Base-by-base conservation (phyloP, 2,888 invertebrate genomes). In the Calameuta pallipes region DNA sequence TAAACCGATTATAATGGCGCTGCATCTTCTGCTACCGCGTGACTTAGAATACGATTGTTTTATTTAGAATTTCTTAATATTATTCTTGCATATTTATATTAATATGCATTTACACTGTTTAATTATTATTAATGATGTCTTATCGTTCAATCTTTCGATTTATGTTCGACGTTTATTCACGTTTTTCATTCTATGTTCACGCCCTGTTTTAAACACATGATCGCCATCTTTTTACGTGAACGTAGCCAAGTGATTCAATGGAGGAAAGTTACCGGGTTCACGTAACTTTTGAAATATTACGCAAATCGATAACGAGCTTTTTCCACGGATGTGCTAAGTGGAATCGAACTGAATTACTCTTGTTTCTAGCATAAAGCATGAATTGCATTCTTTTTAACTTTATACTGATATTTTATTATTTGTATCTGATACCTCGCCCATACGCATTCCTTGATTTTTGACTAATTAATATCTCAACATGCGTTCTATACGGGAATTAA, bases 1-100 rank as follows among this genome's bases (percentile, higher is more conserved):
- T 71, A 36, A 56, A 31, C 13, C 56, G 31, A 35, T 73, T 35
- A 30, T 35, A 34, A 79, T 31, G 31, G 84, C 86, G 85, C 85
- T 87, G n/a, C 76, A n/a, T 36, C 82, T 78, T 83, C 76, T 78
- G 71, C 71, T 77, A 86, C 83, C 89, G 87, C 89, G 89, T 89
- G 89, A 89, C 87, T 83, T 41, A 80, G 78, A 85, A 85, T 88
- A 85, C 83, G n/a, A 84, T 80, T 74, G 76, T 69, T 41, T 82
- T 83, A 81, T 80, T 77, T 74, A 1, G 3, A 1, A 35, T 80
- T 81, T 71, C 31, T 23, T 36, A 34, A 15, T 56, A 56, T 13
- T 34, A 30, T 76, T 80, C 80, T 80, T 79, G 75, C n/a, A 69
- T 11, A 4, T 74, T 75, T 75, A 37, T 36, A 36, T 37, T 75